Base-by-base conservation (phyloP, 2,113 vertebrate genomes). In the Gasterosteus aculeatus region DNA sequence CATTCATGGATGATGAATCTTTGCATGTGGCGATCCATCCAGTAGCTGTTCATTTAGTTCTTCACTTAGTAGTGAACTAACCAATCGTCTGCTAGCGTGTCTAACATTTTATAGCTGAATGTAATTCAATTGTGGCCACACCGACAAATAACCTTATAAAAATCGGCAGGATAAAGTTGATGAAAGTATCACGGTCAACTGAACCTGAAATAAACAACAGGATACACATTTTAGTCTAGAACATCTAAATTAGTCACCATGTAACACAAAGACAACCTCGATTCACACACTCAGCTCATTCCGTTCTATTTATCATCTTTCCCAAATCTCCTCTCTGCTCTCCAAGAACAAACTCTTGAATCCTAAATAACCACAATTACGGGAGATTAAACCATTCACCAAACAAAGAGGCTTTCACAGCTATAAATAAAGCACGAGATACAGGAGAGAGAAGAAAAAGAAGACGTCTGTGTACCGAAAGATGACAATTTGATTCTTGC, bases 361-460 rank as follows among this genome's bases (percentile, higher is more conserved):
- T 67, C 31, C 22, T 4, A n/a, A 80, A 71, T 3, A 74, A 58
- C n/a, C 72, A 51, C 10, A 18, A 26, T 5, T 66, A 67, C 3
- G 60, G 35, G 9, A 69, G 47, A 74, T 69, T 53, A 26, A 12
- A n/a, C 59, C 51, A 70, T 85, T 65, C 47, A 72, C 41, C 59
- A 83, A 77, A 85, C 65, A 85, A 80, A 79, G 70, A 59, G 78
- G 74, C 62, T 63, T 72, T 70, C 64, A 79, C 66, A 56, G 77
- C 73, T 63, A 42, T 39, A 79, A 62, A 72, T 62, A 67, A 58
- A 85, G 59, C 67, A 51, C 10, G 42, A 35, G 38, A 80, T 60
- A 72, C 19, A 33, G 61, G 53, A 61, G 66, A 57, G 59, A 75
- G 35, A 18, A 47, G 41, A 18, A 16, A 51, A 58, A 54, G 26